Evolutionary conservation across 2,797 vertebrate species (phyloP).

Genomic region (Euphonia xanthogaster): DNA sequence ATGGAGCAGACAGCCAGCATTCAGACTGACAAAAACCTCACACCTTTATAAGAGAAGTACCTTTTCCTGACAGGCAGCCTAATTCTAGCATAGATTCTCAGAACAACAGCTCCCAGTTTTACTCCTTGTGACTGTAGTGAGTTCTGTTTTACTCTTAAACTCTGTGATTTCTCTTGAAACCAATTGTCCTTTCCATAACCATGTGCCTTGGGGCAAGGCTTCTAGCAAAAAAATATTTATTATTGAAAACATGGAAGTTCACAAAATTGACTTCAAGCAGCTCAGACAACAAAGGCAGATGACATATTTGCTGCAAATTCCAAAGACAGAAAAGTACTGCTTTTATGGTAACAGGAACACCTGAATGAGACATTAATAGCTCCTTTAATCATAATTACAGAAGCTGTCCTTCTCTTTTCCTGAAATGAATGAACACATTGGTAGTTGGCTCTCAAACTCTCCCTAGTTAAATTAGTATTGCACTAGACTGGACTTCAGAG

Average conservation of each 20-base stretch:
- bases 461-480: background rate
- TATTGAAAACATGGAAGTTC: background rate
- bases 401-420: background rate
- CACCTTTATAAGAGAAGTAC: background rate
- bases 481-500: background rate
- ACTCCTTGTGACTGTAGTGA: background rate
- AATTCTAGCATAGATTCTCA: background rate
- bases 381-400: constrained; percentile 10
- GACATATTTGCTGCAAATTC: background rate
- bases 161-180: background rate
- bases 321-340: background rate
- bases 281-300: background rate
- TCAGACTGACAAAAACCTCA: background rate
- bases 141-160: background rate
- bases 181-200: background rate
- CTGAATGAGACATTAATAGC: background rate
- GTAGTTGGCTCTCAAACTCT: background rate
- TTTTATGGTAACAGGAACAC: background rate
- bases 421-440: background rate
- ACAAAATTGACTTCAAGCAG: background rate
- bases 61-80: background rate
- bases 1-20: background rate
- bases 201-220: background rate
- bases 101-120: background rate
- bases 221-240: background rate